A percentile compares a stretch with the other conserved stretches of the same genome.
These are phyloP conservation scores for Amazona guildingii DNA, from an alignment of 2,113 vertebrate species.

Conservation along the genomic window DNA sequence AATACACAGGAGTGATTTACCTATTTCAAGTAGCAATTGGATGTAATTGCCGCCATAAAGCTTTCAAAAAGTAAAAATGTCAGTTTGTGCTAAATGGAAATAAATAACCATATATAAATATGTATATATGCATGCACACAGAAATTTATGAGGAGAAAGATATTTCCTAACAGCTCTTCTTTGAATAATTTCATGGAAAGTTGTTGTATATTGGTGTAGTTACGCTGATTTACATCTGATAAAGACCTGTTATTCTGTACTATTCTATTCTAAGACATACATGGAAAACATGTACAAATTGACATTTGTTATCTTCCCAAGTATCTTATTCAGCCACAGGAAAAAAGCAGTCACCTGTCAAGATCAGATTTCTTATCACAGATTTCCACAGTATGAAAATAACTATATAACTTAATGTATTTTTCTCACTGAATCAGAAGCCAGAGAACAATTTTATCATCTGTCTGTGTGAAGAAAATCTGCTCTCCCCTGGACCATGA, in stretches of 20 bases:
- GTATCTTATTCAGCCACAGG: neutral
- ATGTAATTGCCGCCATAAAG: neutral
- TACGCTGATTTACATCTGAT: slow-evolving; percentile 7
- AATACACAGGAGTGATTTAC: neutral
- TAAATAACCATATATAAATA: slow-evolving; percentile 3
- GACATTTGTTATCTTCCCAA: neutral
- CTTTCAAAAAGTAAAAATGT: neutral
- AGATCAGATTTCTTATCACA: neutral
- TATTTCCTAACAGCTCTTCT: neutral
- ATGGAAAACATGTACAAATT: neutral
- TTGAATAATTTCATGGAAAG: neutral
- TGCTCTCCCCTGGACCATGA: neutral
- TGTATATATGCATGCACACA: neutral
- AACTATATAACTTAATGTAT: neutral
- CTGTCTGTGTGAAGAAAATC: neutral
- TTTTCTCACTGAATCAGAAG: neutral
- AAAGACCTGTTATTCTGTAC: neutral
- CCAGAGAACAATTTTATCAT: neutral
- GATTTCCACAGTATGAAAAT: slow-evolving; percentile 14
- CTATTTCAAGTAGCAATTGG: neutral
- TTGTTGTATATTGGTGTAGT: neutral
- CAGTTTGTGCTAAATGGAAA: slow-evolving; percentile 3
- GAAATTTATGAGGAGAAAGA: neutral
- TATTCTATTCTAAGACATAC: neutral
- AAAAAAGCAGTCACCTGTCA: neutral